Evolutionary conservation across 2,797 vertebrate species (phyloP).

Genomic region (Geotrypetes seraphini): DNA sequence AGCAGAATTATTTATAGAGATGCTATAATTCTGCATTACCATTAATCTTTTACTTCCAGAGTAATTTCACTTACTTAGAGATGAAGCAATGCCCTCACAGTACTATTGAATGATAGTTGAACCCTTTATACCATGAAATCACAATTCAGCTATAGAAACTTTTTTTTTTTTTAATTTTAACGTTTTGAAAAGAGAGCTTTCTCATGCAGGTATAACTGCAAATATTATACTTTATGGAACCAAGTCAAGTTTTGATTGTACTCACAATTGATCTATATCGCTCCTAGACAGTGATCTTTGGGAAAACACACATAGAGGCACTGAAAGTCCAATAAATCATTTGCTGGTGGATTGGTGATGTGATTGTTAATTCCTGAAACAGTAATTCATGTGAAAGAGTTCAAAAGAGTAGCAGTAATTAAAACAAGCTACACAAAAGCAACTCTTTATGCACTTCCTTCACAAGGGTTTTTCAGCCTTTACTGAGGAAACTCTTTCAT

Average conservation of each 20-base stretch:
- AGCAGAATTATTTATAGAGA: fast-evolving
- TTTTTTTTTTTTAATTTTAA: conserved; percentile 19
- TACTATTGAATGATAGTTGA: conserved; percentile 21
- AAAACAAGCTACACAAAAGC: conserved; percentile 14
- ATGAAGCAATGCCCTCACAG: conserved; percentile 8
- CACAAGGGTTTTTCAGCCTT: conserved; percentile 12
- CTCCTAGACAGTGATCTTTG: conserved; percentile 18
- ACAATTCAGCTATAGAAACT: conserved; percentile 20
- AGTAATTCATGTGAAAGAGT: conserved; percentile 4
- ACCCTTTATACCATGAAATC: conserved; percentile 23
- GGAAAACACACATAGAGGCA: conserved; percentile 7
- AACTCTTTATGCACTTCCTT: conserved; percentile 17
- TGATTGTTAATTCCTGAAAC: conserved; percentile 7
- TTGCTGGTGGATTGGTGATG: neutral
- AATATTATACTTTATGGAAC: conserved; percentile 18
- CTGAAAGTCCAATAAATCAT: neutral
- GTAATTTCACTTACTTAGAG: neutral
- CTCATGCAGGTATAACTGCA: conserved; percentile 17
- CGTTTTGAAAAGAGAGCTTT: conserved; percentile 10
- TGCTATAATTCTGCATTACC: neutral
- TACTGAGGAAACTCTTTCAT: conserved; percentile 10
- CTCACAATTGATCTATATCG: conserved; percentile 33
- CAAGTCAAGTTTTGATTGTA: conserved; percentile 14
- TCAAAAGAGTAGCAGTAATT: conserved; percentile 15
- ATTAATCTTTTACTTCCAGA: conserved; percentile 5